A percentile compares a stretch with the other conserved stretches of the same genome.
These are phyloP conservation scores for Psophia crepitans DNA, from an alignment of 2,113 vertebrate genomes.

Conservation along the genomic window DNA sequence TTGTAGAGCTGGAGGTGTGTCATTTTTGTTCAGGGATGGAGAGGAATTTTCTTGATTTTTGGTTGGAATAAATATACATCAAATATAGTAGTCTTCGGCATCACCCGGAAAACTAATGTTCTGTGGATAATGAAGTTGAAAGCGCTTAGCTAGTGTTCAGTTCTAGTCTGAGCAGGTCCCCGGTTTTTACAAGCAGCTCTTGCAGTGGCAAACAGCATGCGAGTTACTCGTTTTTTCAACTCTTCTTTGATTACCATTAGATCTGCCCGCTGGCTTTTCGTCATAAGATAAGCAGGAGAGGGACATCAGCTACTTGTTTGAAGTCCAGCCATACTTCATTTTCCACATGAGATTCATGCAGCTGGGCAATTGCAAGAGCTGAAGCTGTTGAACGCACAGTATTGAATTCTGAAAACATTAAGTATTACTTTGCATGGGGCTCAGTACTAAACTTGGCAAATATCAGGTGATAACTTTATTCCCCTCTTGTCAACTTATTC, in stretches of 20 bases:
- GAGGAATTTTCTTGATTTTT: conserved; percentile 26
- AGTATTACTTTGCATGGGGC: neutral
- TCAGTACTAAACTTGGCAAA: conserved; percentile 78
- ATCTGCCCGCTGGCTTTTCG: neutral
- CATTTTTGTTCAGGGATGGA: conserved; percentile 18
- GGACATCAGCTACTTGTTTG: neutral
- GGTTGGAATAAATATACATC: neutral
- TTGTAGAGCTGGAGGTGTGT: conserved; percentile 50
- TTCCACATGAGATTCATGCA: neutral
- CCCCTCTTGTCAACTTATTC: conserved; percentile 66
- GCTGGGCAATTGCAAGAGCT: conserved; percentile 24
- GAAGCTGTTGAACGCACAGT: conserved; percentile 38
- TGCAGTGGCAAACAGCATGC: neutral
- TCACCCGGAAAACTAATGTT: conserved; percentile 18
- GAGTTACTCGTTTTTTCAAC: conserved; percentile 7
- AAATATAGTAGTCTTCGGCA: neutral
- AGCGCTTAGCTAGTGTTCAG: neutral
- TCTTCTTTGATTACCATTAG: neutral
- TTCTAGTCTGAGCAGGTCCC: neutral
- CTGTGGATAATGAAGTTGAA: neutral
- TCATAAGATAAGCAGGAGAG: conserved; percentile 10
- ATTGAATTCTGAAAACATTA: conserved; percentile 25
- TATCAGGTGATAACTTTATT: conserved; percentile 65
- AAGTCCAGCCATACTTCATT: neutral
- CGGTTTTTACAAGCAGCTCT: neutral